Conservation (phyloP, 2,797 vertebrate species). For the Chelon labrosus region DNA sequence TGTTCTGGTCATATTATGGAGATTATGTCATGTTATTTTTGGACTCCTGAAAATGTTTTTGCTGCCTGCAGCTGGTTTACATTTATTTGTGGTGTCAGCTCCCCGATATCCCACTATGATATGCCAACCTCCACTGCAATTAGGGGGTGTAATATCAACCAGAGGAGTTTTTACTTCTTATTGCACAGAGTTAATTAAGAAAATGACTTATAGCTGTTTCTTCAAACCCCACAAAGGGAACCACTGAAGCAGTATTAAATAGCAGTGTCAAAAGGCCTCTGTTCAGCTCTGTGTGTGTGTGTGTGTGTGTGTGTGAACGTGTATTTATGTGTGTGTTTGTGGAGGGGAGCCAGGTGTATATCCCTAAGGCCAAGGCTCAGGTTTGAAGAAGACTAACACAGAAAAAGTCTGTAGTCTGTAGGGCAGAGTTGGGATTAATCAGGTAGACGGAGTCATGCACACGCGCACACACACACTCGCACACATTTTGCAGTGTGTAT, state of each 20-base stretch:
- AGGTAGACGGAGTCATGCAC: neutral
- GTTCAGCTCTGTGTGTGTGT: slow-evolving; percentile 4
- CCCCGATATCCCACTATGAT: neutral
- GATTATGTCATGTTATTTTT: too few species aligned
- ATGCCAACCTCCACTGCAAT: neutral
- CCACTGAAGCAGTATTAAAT: neutral
- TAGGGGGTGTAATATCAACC: neutral
- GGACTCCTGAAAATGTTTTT: too few species aligned
- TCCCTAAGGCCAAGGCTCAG: slow-evolving; percentile 42
- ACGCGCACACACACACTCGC: neutral
- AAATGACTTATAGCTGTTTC: neutral
- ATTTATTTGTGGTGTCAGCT: neutral
- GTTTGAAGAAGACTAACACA: slow-evolving; percentile 34
- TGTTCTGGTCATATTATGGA: too few species aligned
- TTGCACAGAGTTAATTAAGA: neutral
- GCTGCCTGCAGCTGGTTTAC: neutral
- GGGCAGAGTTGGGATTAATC: slow-evolving; percentile 31
- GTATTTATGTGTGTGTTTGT: slow-evolving; percentile 18
- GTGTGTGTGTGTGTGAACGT: slow-evolving; percentile 13
- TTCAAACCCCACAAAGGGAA: neutral
- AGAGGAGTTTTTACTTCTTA: neutral
- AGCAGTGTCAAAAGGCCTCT: slow-evolving; percentile 6
- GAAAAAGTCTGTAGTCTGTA: slow-evolving; percentile 24
- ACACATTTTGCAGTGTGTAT: slow-evolving; percentile 9
- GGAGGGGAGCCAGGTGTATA: slow-evolving; percentile 43